Percentiles rank a stretch among this genome's conserved stretches.
Evolutionary conservation across 2,888 invertebrate species (phyloP).

Genomic region (Crepidodera aurea): DNA sequence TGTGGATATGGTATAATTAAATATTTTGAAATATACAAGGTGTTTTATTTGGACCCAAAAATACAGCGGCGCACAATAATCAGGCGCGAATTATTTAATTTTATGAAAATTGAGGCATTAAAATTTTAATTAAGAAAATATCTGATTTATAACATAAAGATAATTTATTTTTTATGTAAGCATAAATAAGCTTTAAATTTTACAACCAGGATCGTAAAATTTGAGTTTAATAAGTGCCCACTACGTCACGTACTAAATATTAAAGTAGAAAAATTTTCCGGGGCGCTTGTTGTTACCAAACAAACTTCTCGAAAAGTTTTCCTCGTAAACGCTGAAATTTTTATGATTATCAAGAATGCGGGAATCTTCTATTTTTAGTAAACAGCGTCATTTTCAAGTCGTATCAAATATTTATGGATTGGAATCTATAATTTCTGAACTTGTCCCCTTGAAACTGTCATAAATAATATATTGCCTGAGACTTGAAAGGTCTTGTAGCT

Average conservation of each 20-base stretch:
- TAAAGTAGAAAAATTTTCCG: background rate
- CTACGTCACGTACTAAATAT: background rate
- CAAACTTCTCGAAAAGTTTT: conserved; percentile 8
- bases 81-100: too few relatives aligned
- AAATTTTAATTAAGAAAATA: too few relatives aligned
- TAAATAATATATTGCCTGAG: conserved; percentile 2
- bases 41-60: too few relatives aligned
- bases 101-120: too few relatives aligned
- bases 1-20: too few relatives aligned
- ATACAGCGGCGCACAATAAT: too few relatives aligned
- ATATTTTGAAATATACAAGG: too few relatives aligned
- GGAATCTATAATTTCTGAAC: conserved; percentile 10
- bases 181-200: too few relatives aligned
- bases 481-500: background rate
- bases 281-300: conserved; percentile 3
- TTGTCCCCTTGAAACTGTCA: background rate
- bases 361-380: conserved; percentile 8
- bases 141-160: too few relatives aligned
- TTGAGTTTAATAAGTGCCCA: background rate
- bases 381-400: conserved; percentile 11
- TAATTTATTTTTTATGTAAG: too few relatives aligned
- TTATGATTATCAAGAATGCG: conserved; percentile 3
- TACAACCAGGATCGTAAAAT: background rate
- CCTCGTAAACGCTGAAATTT: conserved; percentile 4
- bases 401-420: conserved; percentile 1